Evolutionary conservation across 2,797 vertebrate genomes (phyloP), one percentile per base, ranked within the genome.

Genomic region (Limosa lapponica): DNA sequence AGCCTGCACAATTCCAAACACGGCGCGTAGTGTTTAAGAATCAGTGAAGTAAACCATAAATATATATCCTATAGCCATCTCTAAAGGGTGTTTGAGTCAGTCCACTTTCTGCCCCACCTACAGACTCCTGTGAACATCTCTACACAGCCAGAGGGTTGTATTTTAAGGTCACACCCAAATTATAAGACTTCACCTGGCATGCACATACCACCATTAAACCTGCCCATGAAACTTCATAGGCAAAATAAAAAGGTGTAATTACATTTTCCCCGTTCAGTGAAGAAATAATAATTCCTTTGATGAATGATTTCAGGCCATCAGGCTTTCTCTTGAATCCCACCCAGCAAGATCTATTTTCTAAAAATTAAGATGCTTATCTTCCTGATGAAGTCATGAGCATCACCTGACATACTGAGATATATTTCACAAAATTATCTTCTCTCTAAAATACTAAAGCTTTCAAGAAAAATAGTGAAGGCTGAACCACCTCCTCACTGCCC

Each of bases 111-210:
- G 95, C 95, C 89, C 87, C 94, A 91, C 95, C 96, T 86, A 87
- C 71, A 95, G 62, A 82, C 72, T 95, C 87, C 92, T 96, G 41
- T 83, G 84, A 96, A 92, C 72, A 85, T 74, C 88, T 96, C 95
- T 72, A 71, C 61, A 92, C 94, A 94, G 95, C 96, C 96, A 96
- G 95, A 97, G 96, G 96, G 87, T 34, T 97, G 69, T 96, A 83
- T 95, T 97, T 96, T 96, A 91, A 95, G 91, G 94, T 96, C 95
- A 97, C 94, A 92, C 96, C 96, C 95, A 96, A 94, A 96, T 93
- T 92, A 87, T 72, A 84, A 96, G 82, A 89, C 95, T 85, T 95
- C 75, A 95, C 69, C 75, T 93, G 94, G 89, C 92, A 95, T 61
- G 79, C 82, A 96, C 82, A 87, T 87, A 96, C 65, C 89, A 37